Evolutionary conservation across 1,140 invertebrate species (phyloP), one percentile per base, ranked within the genome.

Genomic region (Achatina immaculata): DNA sequence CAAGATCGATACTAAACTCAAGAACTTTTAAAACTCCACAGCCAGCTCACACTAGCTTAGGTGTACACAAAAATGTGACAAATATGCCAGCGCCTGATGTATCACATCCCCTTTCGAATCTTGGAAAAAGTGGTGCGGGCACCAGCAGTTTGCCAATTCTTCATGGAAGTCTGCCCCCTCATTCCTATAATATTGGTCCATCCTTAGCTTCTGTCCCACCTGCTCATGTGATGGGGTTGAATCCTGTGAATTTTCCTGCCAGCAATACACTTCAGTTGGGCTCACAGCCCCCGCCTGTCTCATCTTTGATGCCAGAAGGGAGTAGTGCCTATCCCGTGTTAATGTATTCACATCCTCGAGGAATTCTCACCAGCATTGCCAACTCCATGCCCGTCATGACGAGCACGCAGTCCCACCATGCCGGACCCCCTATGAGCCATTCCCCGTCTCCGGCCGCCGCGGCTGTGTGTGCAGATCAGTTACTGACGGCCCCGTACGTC

Each of bases 31-130:
- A 78, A 55, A 38, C 66, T 1, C 40, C 77, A 21, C 78, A 80
- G 78, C 78, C 78, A 40, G 69, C 78, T 28, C 78, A 80, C 48
- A 80, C 68, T 36, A 48, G 55, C 11, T 43, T 55, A 34, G 51
- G 75, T 36, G 16, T 62, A 55, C 75, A 78, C 28, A 84, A 84
- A 72, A 83, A 80, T 68, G 58, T 83, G 16, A 82, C 83, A 24
- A 79, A 78, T 45, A 83, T 83, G 82, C 83, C 83, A 0, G n/a
- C 21, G 2, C 42, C 38, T 36, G 78, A 80, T 43, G 40, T 76
- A 19, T 51, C 45, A 62, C 74, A 58, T 9, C 51, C 19, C 3
- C 51, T 51, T 1, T 34, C 38, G 21, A 51, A 24, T 14, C 34
- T 28, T 11, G 55, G 74, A 19, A 76, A 58, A 62, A 76, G 34